Evolutionary conservation across 64 coral and sea anemone species (phyloP).

Genomic region (Actinia equina): DNA sequence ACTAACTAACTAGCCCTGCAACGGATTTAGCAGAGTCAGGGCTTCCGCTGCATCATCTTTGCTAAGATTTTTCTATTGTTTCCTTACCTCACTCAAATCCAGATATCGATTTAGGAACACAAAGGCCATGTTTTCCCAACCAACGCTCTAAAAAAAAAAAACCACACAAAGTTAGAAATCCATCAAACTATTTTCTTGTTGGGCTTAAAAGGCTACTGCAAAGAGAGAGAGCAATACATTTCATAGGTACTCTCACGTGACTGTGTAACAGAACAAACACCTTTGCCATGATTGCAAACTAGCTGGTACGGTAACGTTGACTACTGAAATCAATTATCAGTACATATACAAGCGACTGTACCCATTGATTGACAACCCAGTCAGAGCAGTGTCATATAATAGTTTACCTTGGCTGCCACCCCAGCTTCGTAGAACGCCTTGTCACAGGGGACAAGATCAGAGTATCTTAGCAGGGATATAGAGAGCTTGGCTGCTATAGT

Average conservation of each 20-base stretch:
- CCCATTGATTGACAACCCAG: neutral
- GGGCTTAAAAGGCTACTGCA: too few relatives aligned
- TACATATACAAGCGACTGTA: too few relatives aligned
- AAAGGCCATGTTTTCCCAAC: constrained; percentile 98
- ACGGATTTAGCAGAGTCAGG: too few relatives aligned
- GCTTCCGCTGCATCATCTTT: neutral
- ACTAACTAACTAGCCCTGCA: neutral
- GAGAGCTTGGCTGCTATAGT: constrained; percentile 88
- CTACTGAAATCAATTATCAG: too few relatives aligned
- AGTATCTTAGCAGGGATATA: constrained; percentile 81
- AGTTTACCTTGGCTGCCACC: constrained; percentile 83
- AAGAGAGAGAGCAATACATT: too few relatives aligned
- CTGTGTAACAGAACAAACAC: too few relatives aligned
- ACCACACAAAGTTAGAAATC: neutral
- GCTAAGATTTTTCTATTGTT: neutral
- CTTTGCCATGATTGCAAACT: too few relatives aligned
- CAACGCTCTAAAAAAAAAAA: constrained; percentile 67
- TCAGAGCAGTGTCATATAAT: neutral
- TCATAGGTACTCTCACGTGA: too few relatives aligned
- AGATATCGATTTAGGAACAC: constrained; percentile 93
- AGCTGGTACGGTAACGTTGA: too few relatives aligned
- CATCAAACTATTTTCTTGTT: neutral
- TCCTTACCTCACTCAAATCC: constrained; percentile 85
- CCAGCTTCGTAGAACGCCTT: constrained; percentile 99
- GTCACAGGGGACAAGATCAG: constrained; percentile 88